phyloP scores from a whole-genome alignment of 2,888 invertebrate genomes.

The Meliscaeva auricollis region DNA sequence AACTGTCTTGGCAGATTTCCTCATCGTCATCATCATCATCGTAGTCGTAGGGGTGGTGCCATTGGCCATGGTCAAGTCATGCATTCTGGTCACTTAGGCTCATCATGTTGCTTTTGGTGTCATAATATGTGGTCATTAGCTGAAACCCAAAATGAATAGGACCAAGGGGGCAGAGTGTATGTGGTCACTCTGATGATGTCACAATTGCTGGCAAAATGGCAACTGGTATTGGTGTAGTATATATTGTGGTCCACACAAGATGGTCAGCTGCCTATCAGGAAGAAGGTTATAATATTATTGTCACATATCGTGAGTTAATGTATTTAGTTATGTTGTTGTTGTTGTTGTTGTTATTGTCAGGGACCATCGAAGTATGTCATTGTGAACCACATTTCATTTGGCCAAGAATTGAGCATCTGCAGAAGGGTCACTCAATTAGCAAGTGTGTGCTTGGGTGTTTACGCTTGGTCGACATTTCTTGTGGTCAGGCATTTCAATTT shows the following conservation, averaged over 20 bases:
- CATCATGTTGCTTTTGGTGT: slow-evolving; percentile 72
- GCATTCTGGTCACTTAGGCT: slow-evolving; percentile 56
- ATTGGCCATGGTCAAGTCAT: slow-evolving; percentile 47
- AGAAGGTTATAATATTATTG: slow-evolving; percentile 71
- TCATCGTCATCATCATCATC: slow-evolving; percentile 14
- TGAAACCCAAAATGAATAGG: slow-evolving; percentile 11
- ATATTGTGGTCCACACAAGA: slow-evolving; percentile 68
- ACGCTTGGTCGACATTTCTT: slow-evolving; percentile 73
- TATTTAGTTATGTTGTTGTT: slow-evolving; percentile 42
- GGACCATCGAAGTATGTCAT: slow-evolving; percentile 44
- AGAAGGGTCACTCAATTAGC: slow-evolving; percentile 76
- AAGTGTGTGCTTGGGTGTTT: slow-evolving; percentile 75
- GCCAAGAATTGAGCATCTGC: slow-evolving; percentile 63
- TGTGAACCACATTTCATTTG: slow-evolving; percentile 73
- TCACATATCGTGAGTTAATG: slow-evolving; percentile 73
- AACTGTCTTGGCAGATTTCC: slow-evolving; percentile 72
- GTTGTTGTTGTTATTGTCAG: slow-evolving; percentile 4
- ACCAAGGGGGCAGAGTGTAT: slow-evolving; percentile 1
- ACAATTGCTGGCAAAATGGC: slow-evolving; percentile 49
- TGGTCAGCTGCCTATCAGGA: slow-evolving; percentile 50
- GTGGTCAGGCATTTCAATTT: slow-evolving; percentile 74
- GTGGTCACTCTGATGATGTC: slow-evolving; percentile 72
- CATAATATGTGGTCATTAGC: slow-evolving; percentile 76
- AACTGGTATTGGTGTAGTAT: neutral
- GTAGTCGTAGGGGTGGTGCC: slow-evolving; percentile 51